Percentiles rank a stretch among this genome's conserved stretches.
phyloP scores from a whole-genome alignment of 2,888 invertebrate genomes.

The Sthenelais limicola region DNA sequence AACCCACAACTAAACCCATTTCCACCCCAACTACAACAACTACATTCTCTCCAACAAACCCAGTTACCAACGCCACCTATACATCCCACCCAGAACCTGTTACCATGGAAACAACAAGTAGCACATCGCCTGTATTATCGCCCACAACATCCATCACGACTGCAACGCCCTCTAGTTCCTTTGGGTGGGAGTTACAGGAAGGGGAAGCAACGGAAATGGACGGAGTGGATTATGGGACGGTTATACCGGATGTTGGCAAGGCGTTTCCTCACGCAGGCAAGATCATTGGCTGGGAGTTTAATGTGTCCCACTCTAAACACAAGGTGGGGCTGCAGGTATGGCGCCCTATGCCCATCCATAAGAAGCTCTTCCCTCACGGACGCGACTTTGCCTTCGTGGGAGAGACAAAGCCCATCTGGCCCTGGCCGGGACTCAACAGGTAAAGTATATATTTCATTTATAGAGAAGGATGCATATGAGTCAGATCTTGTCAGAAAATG shows the following conservation, averaged over 20 bases:
- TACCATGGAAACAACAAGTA: not conserved
- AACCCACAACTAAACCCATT: not conserved
- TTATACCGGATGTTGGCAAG: slow-evolving; percentile 5
- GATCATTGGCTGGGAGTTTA: slow-evolving; percentile 30
- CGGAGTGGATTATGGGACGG: slow-evolving; percentile 10
- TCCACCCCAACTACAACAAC: not conserved
- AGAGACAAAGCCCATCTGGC: not conserved
- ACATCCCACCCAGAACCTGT: not conserved
- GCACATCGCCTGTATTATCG: not conserved
- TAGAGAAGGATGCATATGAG: too few relatives aligned
- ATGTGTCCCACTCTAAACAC: not conserved
- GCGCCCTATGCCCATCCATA: slow-evolving; percentile 19
- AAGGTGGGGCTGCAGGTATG: slow-evolving; percentile 17
- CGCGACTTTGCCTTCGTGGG: slow-evolving; percentile 31
- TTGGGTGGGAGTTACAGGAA: slow-evolving; percentile 26
- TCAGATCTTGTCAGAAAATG: too few relatives aligned
- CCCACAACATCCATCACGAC: not conserved
- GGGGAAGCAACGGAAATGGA: not conserved
- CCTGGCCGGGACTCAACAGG: slow-evolving; percentile 19
- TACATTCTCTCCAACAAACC: not conserved
- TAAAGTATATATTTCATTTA: too few relatives aligned
- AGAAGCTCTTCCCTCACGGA: not conserved
- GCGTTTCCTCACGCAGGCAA: slow-evolving; percentile 6
- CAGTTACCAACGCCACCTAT: not conserved
- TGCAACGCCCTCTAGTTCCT: not conserved